Percentiles rank a stretch among this genome's conserved stretches.
Evolutionary conservation across 2,888 invertebrate genomes (phyloP).

Genomic region (Acanthopleura granulata): DNA sequence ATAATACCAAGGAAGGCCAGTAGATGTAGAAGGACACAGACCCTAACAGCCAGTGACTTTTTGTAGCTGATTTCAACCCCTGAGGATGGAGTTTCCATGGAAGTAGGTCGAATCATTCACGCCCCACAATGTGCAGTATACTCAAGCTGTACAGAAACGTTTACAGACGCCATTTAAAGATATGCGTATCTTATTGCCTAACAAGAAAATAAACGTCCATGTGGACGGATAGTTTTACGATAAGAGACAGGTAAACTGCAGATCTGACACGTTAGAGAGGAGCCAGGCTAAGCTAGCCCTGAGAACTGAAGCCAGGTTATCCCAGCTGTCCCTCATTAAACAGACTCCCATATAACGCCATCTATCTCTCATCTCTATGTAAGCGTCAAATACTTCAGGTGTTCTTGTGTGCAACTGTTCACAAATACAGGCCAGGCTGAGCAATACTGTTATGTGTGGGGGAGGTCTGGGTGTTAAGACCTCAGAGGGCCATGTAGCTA

Average conservation of each 20-base stretch:
- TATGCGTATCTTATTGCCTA: not conserved
- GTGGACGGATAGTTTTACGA: slow-evolving; percentile 6
- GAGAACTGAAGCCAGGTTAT: not conserved
- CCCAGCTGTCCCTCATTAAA: not conserved
- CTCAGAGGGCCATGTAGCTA: not conserved
- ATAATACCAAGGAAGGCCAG: no score
- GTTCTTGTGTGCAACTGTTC: not conserved
- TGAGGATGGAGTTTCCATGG: no score
- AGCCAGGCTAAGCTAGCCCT: slow-evolving; percentile 7
- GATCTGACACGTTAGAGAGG: not conserved
- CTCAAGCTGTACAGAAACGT: no score
- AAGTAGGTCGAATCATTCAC: no score
- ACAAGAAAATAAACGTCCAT: not conserved
- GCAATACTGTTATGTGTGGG: not conserved
- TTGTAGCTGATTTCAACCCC: no score
- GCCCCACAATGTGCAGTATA: no score
- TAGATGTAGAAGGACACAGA: no score
- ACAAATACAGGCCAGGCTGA: not conserved
- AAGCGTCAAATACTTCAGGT: not conserved
- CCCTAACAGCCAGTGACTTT: no score
- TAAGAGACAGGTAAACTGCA: not conserved
- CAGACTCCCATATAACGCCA: not conserved
- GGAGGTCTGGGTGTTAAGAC: not conserved
- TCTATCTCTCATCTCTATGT: no score
- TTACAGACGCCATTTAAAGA: no score